Evolutionary conservation across 2,888 invertebrate species (phyloP), one percentile per base, ranked within the genome.

Genomic region (Mesorhabditis belari): DNA sequence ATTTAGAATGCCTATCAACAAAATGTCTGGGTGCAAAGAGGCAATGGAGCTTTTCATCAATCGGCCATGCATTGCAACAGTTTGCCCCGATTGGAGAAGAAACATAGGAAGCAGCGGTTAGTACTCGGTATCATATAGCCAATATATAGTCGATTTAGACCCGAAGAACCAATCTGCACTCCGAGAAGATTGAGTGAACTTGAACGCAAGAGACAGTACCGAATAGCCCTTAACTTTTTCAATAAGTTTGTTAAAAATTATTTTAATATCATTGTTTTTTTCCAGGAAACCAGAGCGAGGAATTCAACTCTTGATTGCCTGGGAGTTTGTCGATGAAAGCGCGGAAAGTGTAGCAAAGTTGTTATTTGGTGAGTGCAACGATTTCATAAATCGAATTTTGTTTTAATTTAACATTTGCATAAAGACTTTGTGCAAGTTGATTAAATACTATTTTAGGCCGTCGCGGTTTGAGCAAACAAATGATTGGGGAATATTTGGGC

Each of bases 401-500:
- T n/a, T n/a, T n/a, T n/a, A n/a, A n/a, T n/a, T n/a, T n/a, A n/a
- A n/a, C n/a, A n/a, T n/a, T n/a, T n/a, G n/a, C n/a, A n/a, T n/a
- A n/a, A n/a, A n/a, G n/a, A n/a, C n/a, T n/a, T n/a, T n/a, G n/a
- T n/a, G n/a, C n/a, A n/a, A n/a, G n/a, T n/a, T n/a, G n/a, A 44
- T 44, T n/a, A 44, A 44, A 26, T 58, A 84, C 87, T 96, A 66
- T 91, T 95, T 81, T 90, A 35, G 44, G 92, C 23, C 87, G 96
- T 69, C 95, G 98, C 83, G 98, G 98, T 1, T 85, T 98, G 58
- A 93, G 93, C 81, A 93, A 95, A 78, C 94, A 96, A 84, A 95
- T 95, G 94, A 96, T 98, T 76, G 98, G 98, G 49, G 98, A 98
- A 82, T 98, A 95, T 83, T 87, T 99, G 63, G 96, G 98, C 49